Conservation (phyloP, 2,888 invertebrate species). For the Phyllotreta cruciferae region DNA sequence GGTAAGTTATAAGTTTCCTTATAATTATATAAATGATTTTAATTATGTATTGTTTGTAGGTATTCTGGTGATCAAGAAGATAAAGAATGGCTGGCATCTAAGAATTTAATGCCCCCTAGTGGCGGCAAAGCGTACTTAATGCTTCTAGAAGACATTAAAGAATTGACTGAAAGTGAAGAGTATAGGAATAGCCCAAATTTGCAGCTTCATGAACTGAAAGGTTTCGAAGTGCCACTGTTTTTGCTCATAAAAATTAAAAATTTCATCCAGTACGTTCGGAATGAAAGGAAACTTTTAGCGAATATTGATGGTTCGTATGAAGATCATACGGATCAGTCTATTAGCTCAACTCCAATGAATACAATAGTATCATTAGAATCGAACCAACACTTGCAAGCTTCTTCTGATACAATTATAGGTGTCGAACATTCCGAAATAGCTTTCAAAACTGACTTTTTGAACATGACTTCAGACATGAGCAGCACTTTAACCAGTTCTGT, state of each 20-base stretch:
- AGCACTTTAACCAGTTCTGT: slow-evolving; percentile 58
- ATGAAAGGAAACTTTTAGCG: slow-evolving; percentile 52
- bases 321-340: slow-evolving; percentile 53
- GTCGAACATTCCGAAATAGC: slow-evolving; percentile 45
- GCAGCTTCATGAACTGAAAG: slow-evolving; percentile 72
- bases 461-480: slow-evolving; percentile 58
- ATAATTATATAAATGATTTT: not conserved
- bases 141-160: slow-evolving; percentile 79
- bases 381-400: slow-evolving; percentile 42
- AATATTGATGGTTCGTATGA: slow-evolving; percentile 55
- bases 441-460: slow-evolving; percentile 51
- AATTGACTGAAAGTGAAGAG: slow-evolving; percentile 75
- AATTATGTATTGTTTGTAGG: slow-evolving; percentile 23
- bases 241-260: slow-evolving; percentile 77
- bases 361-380: too few relatives aligned
- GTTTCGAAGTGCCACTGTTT: slow-evolving; percentile 78
- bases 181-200: slow-evolving; percentile 71
- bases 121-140: slow-evolving; percentile 82
- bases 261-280: slow-evolving; percentile 65
- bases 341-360: slow-evolving; percentile 54
- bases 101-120: slow-evolving; percentile 78
- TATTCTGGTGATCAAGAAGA: slow-evolving; percentile 83
- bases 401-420: slow-evolving; percentile 56
- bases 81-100: slow-evolving; percentile 80
- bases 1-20: slow-evolving; percentile 49